phyloP scores from a whole-genome alignment of 2,797 vertebrate genomes.

The Acridotheres tristis region DNA sequence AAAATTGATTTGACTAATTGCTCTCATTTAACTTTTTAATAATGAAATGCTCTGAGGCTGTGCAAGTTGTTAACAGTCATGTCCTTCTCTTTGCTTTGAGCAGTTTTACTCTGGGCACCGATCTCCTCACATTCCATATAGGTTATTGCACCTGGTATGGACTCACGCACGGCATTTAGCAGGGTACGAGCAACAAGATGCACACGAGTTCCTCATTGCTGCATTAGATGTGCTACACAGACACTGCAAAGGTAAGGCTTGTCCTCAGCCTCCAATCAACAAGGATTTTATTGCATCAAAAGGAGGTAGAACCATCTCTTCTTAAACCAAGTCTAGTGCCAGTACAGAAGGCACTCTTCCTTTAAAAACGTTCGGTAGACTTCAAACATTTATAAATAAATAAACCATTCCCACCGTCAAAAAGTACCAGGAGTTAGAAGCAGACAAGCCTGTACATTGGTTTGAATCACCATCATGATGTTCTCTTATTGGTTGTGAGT shows the following conservation, averaged over 20 bases:
- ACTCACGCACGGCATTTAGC: slow-evolving; percentile 97
- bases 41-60: slow-evolving; percentile 11
- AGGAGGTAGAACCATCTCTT: slow-evolving; percentile 22
- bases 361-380: not conserved
- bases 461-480: not conserved
- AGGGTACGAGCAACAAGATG: slow-evolving; percentile 98
- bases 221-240: slow-evolving; percentile 96
- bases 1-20: slow-evolving; percentile 24
- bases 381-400: not conserved
- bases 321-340: not conserved
- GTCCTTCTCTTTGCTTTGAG: slow-evolving; percentile 48
- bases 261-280: not conserved
- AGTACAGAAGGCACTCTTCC: not conserved
- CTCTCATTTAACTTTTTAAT: not conserved
- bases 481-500: slow-evolving; percentile 37
- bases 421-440: not conserved
- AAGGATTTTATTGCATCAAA: slow-evolving; percentile 20
- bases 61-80: slow-evolving; percentile 40
- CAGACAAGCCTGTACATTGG: not conserved
- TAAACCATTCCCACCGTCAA: not conserved
- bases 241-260: slow-evolving; percentile 92
- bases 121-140: slow-evolving; percentile 98
- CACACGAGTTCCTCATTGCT: slow-evolving; percentile 98
- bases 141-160: slow-evolving; percentile 98
- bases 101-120: slow-evolving; percentile 99